phyloP scores from a whole-genome alignment of 2,113 vertebrate genomes.

The Ahaetulla prasina region DNA sequence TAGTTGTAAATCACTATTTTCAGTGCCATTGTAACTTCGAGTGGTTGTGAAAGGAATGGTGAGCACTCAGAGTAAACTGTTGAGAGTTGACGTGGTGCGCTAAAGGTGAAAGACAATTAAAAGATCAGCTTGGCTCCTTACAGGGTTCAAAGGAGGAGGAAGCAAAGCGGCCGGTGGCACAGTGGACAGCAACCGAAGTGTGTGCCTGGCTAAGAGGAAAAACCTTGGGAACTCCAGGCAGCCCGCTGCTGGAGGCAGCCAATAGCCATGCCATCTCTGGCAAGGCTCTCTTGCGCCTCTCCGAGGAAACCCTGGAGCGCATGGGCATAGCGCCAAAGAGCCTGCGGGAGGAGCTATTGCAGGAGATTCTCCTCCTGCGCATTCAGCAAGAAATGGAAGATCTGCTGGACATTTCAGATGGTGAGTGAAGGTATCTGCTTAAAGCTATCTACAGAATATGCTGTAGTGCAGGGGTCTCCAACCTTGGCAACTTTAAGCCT shows the following conservation, averaged over 20 bases:
- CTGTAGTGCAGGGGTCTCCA: no score
- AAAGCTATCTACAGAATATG: background rate
- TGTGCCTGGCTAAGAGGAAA: constrained; percentile 63
- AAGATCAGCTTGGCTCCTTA: background rate
- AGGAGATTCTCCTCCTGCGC: constrained; percentile 65
- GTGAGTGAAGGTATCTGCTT: background rate
- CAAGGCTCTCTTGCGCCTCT: constrained; percentile 66
- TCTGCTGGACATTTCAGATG: constrained; percentile 59
- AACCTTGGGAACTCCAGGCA: constrained; percentile 28
- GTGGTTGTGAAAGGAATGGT: background rate
- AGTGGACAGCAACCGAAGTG: constrained; percentile 71
- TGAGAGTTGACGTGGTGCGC: background rate
- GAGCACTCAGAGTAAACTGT: background rate
- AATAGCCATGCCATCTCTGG: constrained; percentile 66
- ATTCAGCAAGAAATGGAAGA: constrained; percentile 69
- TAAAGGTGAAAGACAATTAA: background rate
- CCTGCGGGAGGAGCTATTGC: constrained; percentile 60
- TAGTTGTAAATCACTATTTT: background rate
- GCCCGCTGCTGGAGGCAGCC: constrained; percentile 55
- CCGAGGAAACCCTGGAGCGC: constrained; percentile 62
- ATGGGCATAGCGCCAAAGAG: constrained; percentile 61
- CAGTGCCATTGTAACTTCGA: background rate
- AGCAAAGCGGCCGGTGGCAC: constrained; percentile 36
- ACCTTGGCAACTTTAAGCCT: no score
- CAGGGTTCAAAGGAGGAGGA: background rate